phyloP scores from a whole-genome alignment of 2,888 invertebrate genomes.

The Adela reaumurella region DNA sequence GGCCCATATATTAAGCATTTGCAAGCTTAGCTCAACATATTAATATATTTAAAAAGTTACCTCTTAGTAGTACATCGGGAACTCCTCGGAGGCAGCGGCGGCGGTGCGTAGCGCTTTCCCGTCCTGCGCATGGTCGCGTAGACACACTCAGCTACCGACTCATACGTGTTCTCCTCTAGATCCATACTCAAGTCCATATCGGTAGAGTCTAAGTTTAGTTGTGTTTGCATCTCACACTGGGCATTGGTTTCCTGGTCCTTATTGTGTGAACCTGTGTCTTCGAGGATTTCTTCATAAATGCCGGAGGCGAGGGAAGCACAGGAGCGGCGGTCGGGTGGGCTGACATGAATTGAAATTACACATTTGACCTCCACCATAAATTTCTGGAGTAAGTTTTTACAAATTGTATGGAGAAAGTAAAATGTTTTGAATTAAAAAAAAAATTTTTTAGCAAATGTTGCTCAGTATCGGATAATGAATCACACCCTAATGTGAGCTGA shows the following conservation, averaged over 20 bases:
- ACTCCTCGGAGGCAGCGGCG: conserved; percentile 18
- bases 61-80: too few species aligned
- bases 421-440: too few species aligned
- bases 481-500: too few species aligned
- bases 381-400: too few species aligned
- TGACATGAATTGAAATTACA: too few species aligned
- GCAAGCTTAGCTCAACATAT: too few species aligned
- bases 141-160: conserved; percentile 33
- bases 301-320: conserved; percentile 61
- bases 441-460: too few species aligned
- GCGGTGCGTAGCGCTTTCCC: conserved; percentile 21
- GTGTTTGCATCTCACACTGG: conserved; percentile 3
- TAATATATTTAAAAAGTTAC: too few species aligned
- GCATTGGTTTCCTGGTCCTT: conserved; percentile 6
- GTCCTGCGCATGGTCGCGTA: conserved; percentile 26
- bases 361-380: too few species aligned
- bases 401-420: too few species aligned
- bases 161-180: conserved; percentile 34
- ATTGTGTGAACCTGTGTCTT: conserved; percentile 17
- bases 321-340: conserved; percentile 41
- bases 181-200: neutral
- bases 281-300: conserved; percentile 67
- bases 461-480: too few species aligned
- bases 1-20: too few species aligned
- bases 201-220: neutral